These are phyloP conservation scores for Drosophila quadrilineata DNA, from an alignment of 1,140 invertebrate species.

Conservation along the genomic window DNA sequence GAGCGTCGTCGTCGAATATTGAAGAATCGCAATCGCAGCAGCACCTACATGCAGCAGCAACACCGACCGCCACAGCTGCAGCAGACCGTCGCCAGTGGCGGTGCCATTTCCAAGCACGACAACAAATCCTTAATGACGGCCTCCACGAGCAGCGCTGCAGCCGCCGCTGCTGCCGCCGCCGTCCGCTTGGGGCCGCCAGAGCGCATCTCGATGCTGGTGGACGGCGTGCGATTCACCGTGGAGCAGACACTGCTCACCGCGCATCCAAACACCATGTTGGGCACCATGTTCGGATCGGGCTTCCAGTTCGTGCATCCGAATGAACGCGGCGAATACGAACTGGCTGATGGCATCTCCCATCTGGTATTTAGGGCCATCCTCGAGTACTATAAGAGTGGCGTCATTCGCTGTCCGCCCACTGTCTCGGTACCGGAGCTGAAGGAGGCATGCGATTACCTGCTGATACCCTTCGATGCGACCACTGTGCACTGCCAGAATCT, in stretches of 20 bases:
- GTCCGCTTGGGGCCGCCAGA: conserved; percentile 55
- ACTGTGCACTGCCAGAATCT: conserved; percentile 98
- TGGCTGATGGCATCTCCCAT: conserved; percentile 98
- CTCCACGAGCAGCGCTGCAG: conserved; percentile 27
- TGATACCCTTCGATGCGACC: conserved; percentile 98
- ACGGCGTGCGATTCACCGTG: conserved; percentile 95
- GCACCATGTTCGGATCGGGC: conserved; percentile 98
- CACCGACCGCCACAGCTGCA: conserved; percentile 16
- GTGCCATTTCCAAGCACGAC: conserved; percentile 60
- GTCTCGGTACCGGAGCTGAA: conserved; percentile 96
- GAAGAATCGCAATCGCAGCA: conserved; percentile 83
- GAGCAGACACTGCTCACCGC: conserved; percentile 95
- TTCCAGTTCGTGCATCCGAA: conserved; percentile 96
- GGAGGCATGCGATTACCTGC: conserved; percentile 99
- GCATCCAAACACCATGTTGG: conserved; percentile 96
- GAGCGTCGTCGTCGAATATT: conserved; percentile 85
- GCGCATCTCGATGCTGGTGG: conserved; percentile 93
- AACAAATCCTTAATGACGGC: conserved; percentile 28
- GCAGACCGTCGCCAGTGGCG: conserved; percentile 34
- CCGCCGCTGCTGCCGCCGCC: conserved; percentile 9
- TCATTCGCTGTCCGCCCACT: conserved; percentile 91
- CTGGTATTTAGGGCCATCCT: conserved; percentile 97
- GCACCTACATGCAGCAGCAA: conserved; percentile 47
- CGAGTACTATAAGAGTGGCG: conserved; percentile 95
- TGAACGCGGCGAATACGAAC: conserved; percentile 97